Conservation (phyloP, 37 sponge, comb jelly and placozoan genomes). For the Beroe ovata region DNA sequence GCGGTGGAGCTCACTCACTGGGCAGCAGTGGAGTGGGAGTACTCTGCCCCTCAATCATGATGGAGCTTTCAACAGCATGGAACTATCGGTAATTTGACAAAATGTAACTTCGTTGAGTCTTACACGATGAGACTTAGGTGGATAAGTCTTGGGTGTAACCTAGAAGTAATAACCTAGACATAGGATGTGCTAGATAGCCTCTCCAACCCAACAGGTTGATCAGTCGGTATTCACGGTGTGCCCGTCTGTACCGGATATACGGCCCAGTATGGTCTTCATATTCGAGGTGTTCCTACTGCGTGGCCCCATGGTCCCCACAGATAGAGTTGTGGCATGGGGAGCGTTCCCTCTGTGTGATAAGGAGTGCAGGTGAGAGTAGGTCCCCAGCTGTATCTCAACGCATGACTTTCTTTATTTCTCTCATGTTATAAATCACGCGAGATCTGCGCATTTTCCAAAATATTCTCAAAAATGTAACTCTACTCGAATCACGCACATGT, state of each 20-base stretch:
- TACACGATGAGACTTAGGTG: too few species aligned
- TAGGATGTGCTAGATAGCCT: too few species aligned
- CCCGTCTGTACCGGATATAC: slow-evolving; percentile 69
- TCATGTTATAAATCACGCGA: too few species aligned
- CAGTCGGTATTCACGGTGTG: slow-evolving; percentile 72
- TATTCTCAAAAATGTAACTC: too few species aligned
- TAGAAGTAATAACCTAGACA: too few species aligned
- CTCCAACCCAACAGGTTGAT: slow-evolving; percentile 36
- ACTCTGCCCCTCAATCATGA: slow-evolving; percentile 68
- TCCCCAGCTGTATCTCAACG: too few species aligned
- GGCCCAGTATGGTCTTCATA: slow-evolving; percentile 70
- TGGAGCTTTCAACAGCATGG: slow-evolving; percentile 68
- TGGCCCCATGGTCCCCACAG: slow-evolving; percentile 69
- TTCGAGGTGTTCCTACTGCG: slow-evolving; percentile 71
- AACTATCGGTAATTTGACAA: slow-evolving; percentile 61
- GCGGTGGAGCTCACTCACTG: slow-evolving; percentile 69
- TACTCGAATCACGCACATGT: too few species aligned
- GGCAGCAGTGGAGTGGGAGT: slow-evolving; percentile 71
- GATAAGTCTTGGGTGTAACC: too few species aligned
- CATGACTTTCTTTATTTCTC: too few species aligned
- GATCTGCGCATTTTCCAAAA: too few species aligned
- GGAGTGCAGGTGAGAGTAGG: slow-evolving; percentile 68
- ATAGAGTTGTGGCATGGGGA: slow-evolving; percentile 71
- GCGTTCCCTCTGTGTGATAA: slow-evolving; percentile 69
- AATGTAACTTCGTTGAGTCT: too few species aligned